Evolutionary conservation across 2,797 vertebrate species (phyloP).

Genomic region (Ptychobarbus kaznakovi): DNA sequence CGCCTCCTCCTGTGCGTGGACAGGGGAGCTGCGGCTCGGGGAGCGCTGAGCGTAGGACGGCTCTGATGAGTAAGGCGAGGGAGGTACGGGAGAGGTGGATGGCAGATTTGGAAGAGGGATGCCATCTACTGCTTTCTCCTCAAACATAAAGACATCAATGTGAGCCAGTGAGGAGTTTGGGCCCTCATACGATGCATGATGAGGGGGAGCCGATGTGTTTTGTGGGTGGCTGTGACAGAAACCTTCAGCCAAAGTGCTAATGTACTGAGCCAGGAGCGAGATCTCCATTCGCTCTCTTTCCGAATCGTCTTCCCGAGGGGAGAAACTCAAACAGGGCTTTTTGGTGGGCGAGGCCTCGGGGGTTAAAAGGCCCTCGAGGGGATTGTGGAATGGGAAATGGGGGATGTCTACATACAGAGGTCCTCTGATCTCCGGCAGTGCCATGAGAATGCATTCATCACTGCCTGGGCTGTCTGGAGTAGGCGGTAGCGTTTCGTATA

Average conservation of each 20-base stretch:
- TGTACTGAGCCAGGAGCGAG: conserved; percentile 77
- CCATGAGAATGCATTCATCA: conserved; percentile 78
- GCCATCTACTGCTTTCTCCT: conserved; percentile 72
- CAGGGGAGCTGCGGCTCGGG: conserved; percentile 61
- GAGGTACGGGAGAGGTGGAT: conserved; percentile 56
- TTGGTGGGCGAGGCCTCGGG: conserved; percentile 81
- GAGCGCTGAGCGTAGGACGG: conserved; percentile 51
- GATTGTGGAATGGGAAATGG: conserved; percentile 62
- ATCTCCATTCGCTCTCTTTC: conserved; percentile 78
- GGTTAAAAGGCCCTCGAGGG: conserved; percentile 77
- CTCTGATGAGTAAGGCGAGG: conserved; percentile 45
- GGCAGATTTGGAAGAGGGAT: conserved; percentile 72
- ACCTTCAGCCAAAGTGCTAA: conserved; percentile 79
- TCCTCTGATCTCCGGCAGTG: conserved; percentile 76
- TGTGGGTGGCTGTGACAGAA: conserved; percentile 64
- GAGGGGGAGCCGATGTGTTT: conserved; percentile 11
- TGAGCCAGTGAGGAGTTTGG: conserved; percentile 73
- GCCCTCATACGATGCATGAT: conserved; percentile 66
- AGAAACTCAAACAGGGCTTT: conserved; percentile 68
- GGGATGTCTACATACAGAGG: conserved; percentile 81
- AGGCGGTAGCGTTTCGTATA: conserved; percentile 81
- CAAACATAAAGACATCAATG: conserved; percentile 69
- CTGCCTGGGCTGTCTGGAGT: conserved; percentile 78
- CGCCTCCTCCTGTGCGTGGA: conserved; percentile 60
- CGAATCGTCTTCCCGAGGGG: conserved; percentile 66